phyloP scores from a whole-genome alignment of 1,140 invertebrate genomes.

The Cyclargus thomasi region DNA sequence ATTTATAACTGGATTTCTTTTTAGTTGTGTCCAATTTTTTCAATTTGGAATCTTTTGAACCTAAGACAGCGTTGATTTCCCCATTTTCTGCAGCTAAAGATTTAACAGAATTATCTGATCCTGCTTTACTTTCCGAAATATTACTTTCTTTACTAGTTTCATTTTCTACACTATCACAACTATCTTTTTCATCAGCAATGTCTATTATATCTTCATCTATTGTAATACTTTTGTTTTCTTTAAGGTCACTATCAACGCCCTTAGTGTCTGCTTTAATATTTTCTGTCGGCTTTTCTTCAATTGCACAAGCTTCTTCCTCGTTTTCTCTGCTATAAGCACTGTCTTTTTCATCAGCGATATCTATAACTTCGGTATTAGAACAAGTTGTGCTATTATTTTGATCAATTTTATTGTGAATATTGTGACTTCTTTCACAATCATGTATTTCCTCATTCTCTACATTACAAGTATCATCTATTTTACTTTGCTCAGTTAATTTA shows the following conservation, averaged over 20 bases:
- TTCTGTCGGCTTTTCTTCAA: neutral
- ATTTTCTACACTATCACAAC: neutral
- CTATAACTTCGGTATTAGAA: slow-evolving; percentile 20
- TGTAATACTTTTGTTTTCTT: neutral
- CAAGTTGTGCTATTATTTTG: neutral
- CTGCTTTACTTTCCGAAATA: slow-evolving; percentile 10
- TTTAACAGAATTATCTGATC: neutral
- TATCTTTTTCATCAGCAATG: slow-evolving; percentile 18
- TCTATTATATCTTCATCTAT: slow-evolving; percentile 22
- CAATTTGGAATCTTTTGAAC: slow-evolving; percentile 18
- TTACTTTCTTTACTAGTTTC: neutral
- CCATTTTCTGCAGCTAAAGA: neutral
- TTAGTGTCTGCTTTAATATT: neutral
- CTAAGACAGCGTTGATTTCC: neutral
- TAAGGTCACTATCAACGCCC: neutral
- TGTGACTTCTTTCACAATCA: neutral
- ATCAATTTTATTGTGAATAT: neutral
- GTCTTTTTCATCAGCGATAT: neutral
- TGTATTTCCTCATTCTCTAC: neutral
- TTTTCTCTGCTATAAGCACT: slow-evolving; percentile 19
- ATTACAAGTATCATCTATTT: neutral
- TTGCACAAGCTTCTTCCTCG: neutral
- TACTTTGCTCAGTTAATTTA: slow-evolving; percentile 16
- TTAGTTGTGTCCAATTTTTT: slow-evolving; percentile 33
- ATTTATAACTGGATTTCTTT: slow-evolving; percentile 26